Conservation (phyloP, 1,140 invertebrate genomes). For the Rhizoglyphus robini region DNA sequence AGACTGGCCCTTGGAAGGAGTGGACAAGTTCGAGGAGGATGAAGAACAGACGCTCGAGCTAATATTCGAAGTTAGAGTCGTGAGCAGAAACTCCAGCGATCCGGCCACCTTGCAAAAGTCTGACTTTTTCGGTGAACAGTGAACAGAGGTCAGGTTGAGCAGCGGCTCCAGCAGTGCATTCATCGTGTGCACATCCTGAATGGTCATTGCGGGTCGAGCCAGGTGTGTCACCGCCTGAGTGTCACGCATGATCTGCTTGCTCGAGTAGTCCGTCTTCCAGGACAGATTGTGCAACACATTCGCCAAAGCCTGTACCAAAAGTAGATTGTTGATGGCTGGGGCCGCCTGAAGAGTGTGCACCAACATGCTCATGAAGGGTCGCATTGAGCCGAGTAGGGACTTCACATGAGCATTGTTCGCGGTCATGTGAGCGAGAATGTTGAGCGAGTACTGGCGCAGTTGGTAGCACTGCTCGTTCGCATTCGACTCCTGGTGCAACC, state of each 20-base stretch:
- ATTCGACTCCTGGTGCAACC: constrained; percentile 60
- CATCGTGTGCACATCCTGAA: constrained; percentile 78
- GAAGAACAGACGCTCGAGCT: neutral
- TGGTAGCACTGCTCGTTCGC: constrained; percentile 63
- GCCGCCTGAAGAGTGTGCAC: constrained; percentile 59
- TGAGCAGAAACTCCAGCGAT: constrained; percentile 69
- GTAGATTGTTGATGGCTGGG: neutral
- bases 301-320: constrained; percentile 81
- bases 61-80: constrained; percentile 70
- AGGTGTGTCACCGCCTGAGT: constrained; percentile 67
- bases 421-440: constrained; percentile 92
- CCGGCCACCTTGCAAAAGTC: constrained; percentile 82
- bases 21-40: neutral
- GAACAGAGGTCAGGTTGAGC: constrained; percentile 90
- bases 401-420: constrained; percentile 93
- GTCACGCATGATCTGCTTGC: constrained; percentile 75
- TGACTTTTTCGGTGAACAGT: constrained; percentile 82
- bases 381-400: constrained; percentile 76
- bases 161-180: constrained; percentile 88
- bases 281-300: constrained; percentile 88
- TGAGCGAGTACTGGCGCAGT: constrained; percentile 76
- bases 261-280: constrained; percentile 80
- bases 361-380: constrained; percentile 72
- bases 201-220: constrained; percentile 60
- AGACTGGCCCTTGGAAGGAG: constrained; percentile 34